A percentile compares a stretch with the other conserved stretches of the same genome.
phyloP scores from a whole-genome alignment of 2,797 vertebrate species.

The Brachymystax lenok region DNA sequence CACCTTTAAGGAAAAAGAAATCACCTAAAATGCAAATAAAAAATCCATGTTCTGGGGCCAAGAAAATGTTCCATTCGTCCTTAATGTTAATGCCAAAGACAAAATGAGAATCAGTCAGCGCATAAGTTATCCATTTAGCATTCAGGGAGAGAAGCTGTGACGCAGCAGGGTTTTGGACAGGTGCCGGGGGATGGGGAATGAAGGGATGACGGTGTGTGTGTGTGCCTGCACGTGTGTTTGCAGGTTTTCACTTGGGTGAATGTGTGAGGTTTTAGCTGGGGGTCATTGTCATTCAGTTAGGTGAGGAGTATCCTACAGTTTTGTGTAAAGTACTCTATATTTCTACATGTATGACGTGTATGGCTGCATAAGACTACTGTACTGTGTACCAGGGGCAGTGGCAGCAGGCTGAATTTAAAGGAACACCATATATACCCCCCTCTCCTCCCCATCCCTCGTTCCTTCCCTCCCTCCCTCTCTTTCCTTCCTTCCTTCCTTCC shows the following conservation, averaged over 20 bases:
- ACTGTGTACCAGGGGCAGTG: not conserved
- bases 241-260: conserved; percentile 13
- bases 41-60: conserved; percentile 32
- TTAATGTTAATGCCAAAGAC: conserved; percentile 56
- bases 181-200: conserved; percentile 40
- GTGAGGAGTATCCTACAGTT: not conserved
- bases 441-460: not conserved
- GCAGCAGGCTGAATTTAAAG: not conserved
- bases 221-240: conserved; percentile 7
- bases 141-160: conserved; percentile 35
- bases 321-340: not conserved
- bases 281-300: not conserved
- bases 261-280: not conserved
- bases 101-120: conserved; percentile 56
- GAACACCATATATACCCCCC: not conserved
- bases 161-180: conserved; percentile 41
- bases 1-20: conserved; percentile 56
- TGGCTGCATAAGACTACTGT: not conserved
- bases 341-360: no score
- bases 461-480: not conserved
- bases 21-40: conserved; percentile 31
- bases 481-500: not conserved
- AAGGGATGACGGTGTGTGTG: conserved; percentile 14
- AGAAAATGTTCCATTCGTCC: conserved; percentile 57
- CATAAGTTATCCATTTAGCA: conserved; percentile 54